Evolutionary conservation across 2,113 vertebrate genomes (phyloP).

Genomic region (Fregetta grallaria): DNA sequence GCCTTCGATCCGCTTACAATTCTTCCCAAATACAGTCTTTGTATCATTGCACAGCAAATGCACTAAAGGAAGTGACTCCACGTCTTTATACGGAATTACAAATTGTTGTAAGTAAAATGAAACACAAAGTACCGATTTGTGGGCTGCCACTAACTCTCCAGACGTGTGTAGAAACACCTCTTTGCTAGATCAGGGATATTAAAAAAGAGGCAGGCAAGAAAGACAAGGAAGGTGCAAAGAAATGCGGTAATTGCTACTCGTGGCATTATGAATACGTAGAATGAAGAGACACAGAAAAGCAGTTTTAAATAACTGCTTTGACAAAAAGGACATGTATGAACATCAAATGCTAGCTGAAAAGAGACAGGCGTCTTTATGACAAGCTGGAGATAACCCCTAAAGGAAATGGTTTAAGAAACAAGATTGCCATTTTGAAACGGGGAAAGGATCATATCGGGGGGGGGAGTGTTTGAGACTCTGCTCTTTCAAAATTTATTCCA

Average conservation of each 20-base stretch:
- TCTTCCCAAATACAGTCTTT: neutral
- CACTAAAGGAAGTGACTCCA: neutral
- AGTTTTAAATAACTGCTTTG: neutral
- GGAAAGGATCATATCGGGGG: neutral
- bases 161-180: neutral
- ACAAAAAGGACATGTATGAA: neutral
- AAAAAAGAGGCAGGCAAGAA: neutral
- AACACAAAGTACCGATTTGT: neutral
- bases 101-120: neutral
- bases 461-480: neutral
- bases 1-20: neutral
- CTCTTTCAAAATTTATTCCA: neutral
- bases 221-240: neutral
- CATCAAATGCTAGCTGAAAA: neutral
- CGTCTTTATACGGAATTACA: neutral
- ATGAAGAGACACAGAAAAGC: neutral
- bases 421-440: neutral
- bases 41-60: neutral
- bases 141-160: neutral
- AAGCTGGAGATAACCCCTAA: neutral
- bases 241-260: rapidly evolving
- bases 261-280: neutral
- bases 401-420: neutral
- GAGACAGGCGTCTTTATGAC: neutral
- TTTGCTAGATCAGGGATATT: neutral